Evolutionary conservation across 2,888 invertebrate genomes (phyloP), one percentile per base, ranked within the genome.

Genomic region (Drosophila macrospina): DNA sequence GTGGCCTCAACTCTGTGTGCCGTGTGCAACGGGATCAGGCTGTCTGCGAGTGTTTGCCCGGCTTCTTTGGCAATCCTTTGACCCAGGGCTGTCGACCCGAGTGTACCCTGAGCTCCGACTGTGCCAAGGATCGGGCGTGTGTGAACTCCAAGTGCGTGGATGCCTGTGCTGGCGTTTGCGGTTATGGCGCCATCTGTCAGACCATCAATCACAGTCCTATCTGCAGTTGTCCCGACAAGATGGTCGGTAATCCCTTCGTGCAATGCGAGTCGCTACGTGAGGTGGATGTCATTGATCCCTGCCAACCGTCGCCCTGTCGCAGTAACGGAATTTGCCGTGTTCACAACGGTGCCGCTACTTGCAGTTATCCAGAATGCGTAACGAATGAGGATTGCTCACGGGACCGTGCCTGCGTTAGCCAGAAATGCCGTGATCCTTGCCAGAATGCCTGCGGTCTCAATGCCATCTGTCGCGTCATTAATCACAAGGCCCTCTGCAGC

Each of bases 371-470:
- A 0, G 98, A 97, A 91, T 98, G 98, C 91, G 93, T 97, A 3
- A 95, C 96, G 56, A 97, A 97, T 89, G 95, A 96, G n/a, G 97
- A 98, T 83, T 98, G 98, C 91, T 94, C 96, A 0, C 94, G 96
- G 60, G 95, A 96, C 74, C 95, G 95, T 79, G 95, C 96, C 1
- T 98, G 97, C 89, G 95, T 96, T 84, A 94, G 94, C 37, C 96
- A 96, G 77, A 96, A 96, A 90, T 98, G 98, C 88, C 93, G 95
- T 67, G 96, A 98, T 92, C 97, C 97, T 37, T 97, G 97, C 89
- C 93, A 94, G 57, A 96, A 95, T 74, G 95, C 96, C 11, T 98
- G 97, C 82, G 97, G 97, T 48, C 91, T 96, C 8, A 97, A 97
- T 84, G 96, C 98, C 1, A 93, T 97, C 85, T 94, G 98, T 92